Evolutionary conservation across 2,888 invertebrate genomes (phyloP), one percentile per base, ranked within the genome.

Genomic region (Lysandra coridon): DNA sequence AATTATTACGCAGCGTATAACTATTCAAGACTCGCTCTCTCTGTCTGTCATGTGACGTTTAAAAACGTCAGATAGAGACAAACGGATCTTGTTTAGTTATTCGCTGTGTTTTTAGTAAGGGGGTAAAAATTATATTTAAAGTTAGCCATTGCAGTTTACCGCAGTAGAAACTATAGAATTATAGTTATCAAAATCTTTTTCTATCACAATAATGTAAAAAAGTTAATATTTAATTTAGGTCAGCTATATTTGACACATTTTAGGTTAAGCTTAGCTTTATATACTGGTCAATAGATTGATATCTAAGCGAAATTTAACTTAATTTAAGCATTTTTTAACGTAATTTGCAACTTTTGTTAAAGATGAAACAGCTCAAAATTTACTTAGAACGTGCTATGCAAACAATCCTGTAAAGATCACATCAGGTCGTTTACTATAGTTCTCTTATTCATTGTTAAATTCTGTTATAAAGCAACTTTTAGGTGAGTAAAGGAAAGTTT

Each of bases 281-380:
- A 69, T 69, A 69, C 69, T 69, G 69, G 69, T 37, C 69, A 69
- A 69, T 69, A 69, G 69, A 33, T 69, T 69, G 17, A 33, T 69
- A 69, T 69, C 33, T 69, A 57, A 57, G 53, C 17, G 17, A 17
- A 57, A 17, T 17, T 49, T 57, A 57, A 57, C 4, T 57, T 57
- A 4, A 57, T 57, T 57, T 57, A 14, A 69, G 33, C 33, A 17
- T 17, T 37, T 69, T 69, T 12, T 69, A 33, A 69, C 10, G 33
- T 69, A 3, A 53, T 53, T 69, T 69, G 69, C 64, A 14, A 69
- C 33, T 69, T 69, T 12, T 10, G 14, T 33, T 64, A 2, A 10
- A 33, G 4, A 23, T 2, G 10, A 64, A 64, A 30, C 23, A 33
- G 69, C 14, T 14, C 33, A 33, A 69, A 23, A 64, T 62, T 62